phyloP scores from a whole-genome alignment of 2,888 invertebrate species.

The Phalangium opilio region DNA sequence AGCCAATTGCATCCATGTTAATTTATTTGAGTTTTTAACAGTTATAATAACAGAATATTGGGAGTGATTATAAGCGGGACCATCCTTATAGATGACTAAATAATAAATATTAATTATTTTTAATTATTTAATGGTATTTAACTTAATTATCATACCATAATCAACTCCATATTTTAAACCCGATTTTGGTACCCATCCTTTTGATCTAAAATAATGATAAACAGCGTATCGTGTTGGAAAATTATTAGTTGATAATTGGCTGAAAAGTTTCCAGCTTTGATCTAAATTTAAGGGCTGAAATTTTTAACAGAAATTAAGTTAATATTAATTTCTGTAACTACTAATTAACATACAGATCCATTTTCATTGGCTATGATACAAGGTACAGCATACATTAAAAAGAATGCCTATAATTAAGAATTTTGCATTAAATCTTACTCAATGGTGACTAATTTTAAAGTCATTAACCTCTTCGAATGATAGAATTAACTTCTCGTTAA shows the following conservation, averaged over 20 bases:
- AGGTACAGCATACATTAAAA: conserved; percentile 12
- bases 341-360: conserved; percentile 6
- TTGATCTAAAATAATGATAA: conserved; percentile 71
- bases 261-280: conserved; percentile 16
- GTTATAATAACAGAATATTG: no score
- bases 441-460: neutral
- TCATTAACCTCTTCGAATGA: neutral
- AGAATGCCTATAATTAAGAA: conserved; percentile 12
- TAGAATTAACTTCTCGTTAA: no score
- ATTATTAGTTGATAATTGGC: conserved; percentile 35
- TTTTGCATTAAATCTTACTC: no score
- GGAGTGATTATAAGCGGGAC: no score
- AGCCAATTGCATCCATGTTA: no score
- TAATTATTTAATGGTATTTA: no score
- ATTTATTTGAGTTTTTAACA: no score
- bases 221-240: conserved; percentile 57
- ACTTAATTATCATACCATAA: conserved; percentile 46
- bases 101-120: neutral
- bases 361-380: conserved; percentile 10
- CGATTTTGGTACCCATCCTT: conserved; percentile 76
- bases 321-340: neutral
- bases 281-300: conserved; percentile 9
- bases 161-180: conserved; percentile 80
- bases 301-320: neutral
- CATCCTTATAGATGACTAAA: no score